phyloP scores from a whole-genome alignment of 2,113 vertebrate species.

The Bothrops jararaca region DNA sequence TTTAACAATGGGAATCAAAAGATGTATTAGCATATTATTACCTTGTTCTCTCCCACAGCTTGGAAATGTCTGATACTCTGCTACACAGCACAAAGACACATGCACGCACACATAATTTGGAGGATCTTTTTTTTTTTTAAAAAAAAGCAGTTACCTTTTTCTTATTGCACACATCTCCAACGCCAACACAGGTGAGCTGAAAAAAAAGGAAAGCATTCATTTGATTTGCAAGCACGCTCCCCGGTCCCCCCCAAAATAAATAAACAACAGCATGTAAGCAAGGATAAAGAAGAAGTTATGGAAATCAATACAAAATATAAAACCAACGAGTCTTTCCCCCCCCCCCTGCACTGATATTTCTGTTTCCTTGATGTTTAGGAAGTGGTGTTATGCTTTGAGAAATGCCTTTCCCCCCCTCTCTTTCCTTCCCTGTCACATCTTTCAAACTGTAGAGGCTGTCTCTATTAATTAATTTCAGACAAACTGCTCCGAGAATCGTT shows the following conservation, averaged over 20 bases:
- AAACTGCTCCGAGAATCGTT: background rate
- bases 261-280: background rate
- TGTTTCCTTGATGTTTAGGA: background rate
- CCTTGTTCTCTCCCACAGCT: background rate
- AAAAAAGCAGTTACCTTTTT: slow-evolving; percentile 80
- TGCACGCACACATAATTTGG: background rate
- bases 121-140: background rate
- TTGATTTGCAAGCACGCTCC: background rate
- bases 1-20: background rate
- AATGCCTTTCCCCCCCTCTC: accelerated
- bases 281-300: background rate
- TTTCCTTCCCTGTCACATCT: background rate
- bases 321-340: background rate
- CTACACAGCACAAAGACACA: background rate
- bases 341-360: background rate
- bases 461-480: background rate
- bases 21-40: background rate
- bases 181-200: slow-evolving; percentile 91
- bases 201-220: slow-evolving; percentile 55
- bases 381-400: background rate
- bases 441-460: background rate
- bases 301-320: background rate
- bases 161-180: slow-evolving; percentile 94
- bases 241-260: background rate
- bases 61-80: background rate